A percentile compares a stretch with the other conserved stretches of the same genome.
Conservation (phyloP, 2,113 vertebrate species). For the Chloropsis hardwickii region DNA sequence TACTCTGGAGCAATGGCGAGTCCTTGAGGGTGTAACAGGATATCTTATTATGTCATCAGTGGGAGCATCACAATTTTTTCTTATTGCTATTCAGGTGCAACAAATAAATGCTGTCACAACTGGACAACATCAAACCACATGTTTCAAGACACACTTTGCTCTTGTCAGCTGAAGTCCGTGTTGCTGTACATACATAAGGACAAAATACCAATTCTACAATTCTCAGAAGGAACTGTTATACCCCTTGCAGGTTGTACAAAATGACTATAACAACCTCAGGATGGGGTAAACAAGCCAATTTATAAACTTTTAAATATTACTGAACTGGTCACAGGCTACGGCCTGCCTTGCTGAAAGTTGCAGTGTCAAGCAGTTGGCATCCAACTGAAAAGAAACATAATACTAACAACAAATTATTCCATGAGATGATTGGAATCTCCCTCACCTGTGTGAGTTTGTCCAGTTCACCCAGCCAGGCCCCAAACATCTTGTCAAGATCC, state of each 20-base stretch:
- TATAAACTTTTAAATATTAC: not conserved
- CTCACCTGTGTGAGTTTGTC: constrained; percentile 92
- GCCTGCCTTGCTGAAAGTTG: not conserved
- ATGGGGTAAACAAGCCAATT: not conserved
- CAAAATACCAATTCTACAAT: not conserved
- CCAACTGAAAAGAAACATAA: not conserved
- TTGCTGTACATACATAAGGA: not conserved
- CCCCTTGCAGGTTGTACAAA: not conserved
- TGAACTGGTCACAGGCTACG: not conserved
- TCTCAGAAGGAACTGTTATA: not conserved
- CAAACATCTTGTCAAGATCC: constrained; percentile 99
- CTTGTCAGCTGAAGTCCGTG: not conserved
- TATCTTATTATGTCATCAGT: not conserved
- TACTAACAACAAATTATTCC: not conserved
- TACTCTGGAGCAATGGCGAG: not conserved
- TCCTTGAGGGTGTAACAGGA: not conserved
- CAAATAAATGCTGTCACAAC: not conserved
- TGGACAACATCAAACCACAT: not conserved
- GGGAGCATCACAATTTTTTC: not conserved
- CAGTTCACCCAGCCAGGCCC: constrained; percentile 96
- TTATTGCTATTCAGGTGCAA: not conserved
- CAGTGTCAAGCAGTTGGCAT: not conserved
- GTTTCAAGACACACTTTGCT: not conserved
- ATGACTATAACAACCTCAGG: not conserved
- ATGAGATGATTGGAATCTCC: not conserved